Evolutionary conservation across 2,113 vertebrate genomes (phyloP).

Genomic region (Ardeotis arabs): DNA sequence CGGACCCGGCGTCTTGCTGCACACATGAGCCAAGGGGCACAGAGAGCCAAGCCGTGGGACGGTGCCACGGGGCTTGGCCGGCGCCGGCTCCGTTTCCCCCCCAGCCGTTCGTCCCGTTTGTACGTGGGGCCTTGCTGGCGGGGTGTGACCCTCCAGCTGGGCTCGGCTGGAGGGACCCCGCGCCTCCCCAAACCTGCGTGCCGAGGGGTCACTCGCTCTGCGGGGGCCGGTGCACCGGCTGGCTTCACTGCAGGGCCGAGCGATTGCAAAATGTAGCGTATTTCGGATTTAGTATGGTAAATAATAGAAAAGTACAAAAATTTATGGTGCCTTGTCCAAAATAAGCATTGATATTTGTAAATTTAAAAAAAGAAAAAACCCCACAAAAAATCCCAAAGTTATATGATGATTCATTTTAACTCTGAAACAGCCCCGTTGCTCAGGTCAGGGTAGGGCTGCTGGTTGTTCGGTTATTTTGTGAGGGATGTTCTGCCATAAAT

Average conservation of each 20-base stretch:
- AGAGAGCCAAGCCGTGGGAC: not conserved
- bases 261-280: accelerated
- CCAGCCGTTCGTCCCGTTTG: not conserved
- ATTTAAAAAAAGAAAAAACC: not conserved
- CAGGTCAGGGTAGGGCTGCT: not conserved
- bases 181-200: too few species aligned
- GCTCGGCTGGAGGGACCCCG: not conserved
- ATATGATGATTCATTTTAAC: not conserved
- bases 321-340: not conserved
- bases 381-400: accelerated
- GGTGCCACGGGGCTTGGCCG: not conserved
- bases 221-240: too few species aligned
- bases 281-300: not conserved
- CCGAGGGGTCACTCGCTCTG: too few species aligned
- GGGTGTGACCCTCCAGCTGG: not conserved
- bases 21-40: not conserved
- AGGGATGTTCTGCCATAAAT: not conserved
- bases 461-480: not conserved
- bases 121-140: accelerated
- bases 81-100: not conserved
- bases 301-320: not conserved
- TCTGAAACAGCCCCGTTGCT: not conserved
- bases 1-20: not conserved
- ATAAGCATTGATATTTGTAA: not conserved
- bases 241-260: not conserved